These are phyloP conservation scores for Cryptocephalus moraei DNA, from an alignment of 2,888 invertebrate species.

Conservation along the genomic window DNA sequence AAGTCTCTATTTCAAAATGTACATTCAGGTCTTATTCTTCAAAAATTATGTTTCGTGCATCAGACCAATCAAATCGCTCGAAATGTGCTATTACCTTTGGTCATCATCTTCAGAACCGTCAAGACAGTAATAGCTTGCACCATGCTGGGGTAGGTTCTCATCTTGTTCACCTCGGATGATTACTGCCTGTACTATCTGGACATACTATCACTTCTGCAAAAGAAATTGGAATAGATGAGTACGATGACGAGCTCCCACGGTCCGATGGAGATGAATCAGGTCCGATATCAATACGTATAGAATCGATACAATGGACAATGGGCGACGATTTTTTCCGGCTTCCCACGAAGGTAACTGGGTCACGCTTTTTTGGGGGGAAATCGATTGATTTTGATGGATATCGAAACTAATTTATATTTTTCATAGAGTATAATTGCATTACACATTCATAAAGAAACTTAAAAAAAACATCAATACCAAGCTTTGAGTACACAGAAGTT, in stretches of 20 bases:
- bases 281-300: not conserved
- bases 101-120: slow-evolving; percentile 71
- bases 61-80: too few species aligned
- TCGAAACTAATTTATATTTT: too few species aligned
- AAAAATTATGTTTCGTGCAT: too few species aligned
- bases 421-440: too few species aligned
- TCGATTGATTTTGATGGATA: too few species aligned
- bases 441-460: too few species aligned
- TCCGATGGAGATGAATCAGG: too few species aligned
- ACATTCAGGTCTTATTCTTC: too few species aligned
- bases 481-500: too few species aligned
- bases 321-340: slow-evolving; percentile 19
- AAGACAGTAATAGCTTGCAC: slow-evolving; percentile 80
- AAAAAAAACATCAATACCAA: too few species aligned
- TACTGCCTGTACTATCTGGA: slow-evolving; percentile 30
- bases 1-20: too few species aligned
- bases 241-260: too few species aligned
- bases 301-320: slow-evolving; percentile 10
- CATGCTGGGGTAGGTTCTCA: slow-evolving; percentile 55
- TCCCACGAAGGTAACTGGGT: slow-evolving; percentile 21
- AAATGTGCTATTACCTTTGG: slow-evolving; percentile 74
- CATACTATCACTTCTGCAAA: slow-evolving; percentile 32
- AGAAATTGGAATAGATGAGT: slow-evolving; percentile 5
- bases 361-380: not conserved
- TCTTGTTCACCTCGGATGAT: slow-evolving; percentile 38